phyloP scores from a whole-genome alignment of 2,113 vertebrate genomes.

The Megaceryle maxima region DNA sequence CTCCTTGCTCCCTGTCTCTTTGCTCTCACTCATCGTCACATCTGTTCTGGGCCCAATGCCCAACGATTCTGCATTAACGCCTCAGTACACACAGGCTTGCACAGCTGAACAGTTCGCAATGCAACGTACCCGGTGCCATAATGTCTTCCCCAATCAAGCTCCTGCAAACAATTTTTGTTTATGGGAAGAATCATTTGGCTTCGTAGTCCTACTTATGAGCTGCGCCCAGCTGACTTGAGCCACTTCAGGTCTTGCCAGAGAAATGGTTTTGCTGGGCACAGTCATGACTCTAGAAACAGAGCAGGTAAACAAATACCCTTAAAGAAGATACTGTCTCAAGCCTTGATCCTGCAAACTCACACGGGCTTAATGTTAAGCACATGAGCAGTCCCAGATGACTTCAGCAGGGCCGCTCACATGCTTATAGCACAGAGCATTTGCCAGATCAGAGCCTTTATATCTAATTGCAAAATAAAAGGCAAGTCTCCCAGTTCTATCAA shows the following conservation, averaged over 20 bases:
- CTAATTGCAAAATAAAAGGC: slow-evolving; percentile 56
- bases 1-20: slow-evolving; percentile 14
- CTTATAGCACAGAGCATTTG: not conserved
- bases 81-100: slow-evolving; percentile 34
- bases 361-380: not conserved
- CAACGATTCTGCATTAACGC: slow-evolving; percentile 44
- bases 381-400: slow-evolving; percentile 29
- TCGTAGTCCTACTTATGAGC: not conserved
- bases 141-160: not conserved
- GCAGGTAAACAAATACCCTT: slow-evolving; percentile 16
- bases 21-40: slow-evolving; percentile 31
- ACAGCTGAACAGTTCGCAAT: not conserved
- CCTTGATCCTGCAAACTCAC: not conserved
- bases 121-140: not conserved
- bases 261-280: not conserved
- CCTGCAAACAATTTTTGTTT: not conserved
- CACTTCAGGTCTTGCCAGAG: not conserved
- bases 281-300: not conserved
- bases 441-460: slow-evolving; percentile 25
- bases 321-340: not conserved
- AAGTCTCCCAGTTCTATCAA: slow-evolving; percentile 23
- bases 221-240: not conserved
- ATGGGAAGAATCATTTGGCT: not conserved
- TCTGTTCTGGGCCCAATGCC: slow-evolving; percentile 68
- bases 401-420: not conserved